Evolutionary conservation across 2,888 invertebrate species (phyloP).

Genomic region (Hofmannophila pseudospretella): DNA sequence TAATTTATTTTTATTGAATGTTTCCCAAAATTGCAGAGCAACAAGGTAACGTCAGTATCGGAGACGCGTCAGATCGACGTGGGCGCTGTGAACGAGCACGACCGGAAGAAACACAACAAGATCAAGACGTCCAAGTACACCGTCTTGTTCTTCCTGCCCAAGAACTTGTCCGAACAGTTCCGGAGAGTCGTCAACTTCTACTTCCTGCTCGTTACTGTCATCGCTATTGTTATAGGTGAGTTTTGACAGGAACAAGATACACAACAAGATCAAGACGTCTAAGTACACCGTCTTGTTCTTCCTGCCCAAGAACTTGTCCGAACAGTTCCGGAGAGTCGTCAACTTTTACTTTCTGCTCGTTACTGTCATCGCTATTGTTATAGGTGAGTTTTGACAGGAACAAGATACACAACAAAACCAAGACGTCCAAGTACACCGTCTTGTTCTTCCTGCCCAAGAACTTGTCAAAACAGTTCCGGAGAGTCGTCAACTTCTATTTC

Average conservation of each 20-base stretch:
- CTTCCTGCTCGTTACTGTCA: conserved; percentile 85
- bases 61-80: conserved; percentile 80
- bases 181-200: conserved; percentile 90
- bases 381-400: conserved; percentile 76
- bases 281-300: conserved; percentile 89
- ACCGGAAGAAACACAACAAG: conserved; percentile 68
- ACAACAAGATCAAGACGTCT: conserved; percentile 79
- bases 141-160: conserved; percentile 86
- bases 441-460: conserved; percentile 90
- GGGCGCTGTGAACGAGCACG: conserved; percentile 58
- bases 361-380: conserved; percentile 82
- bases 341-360: conserved; percentile 91
- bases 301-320: conserved; percentile 87
- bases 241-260: conserved; percentile 53
- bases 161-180: conserved; percentile 90
- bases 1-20: too few relatives aligned
- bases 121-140: conserved; percentile 86
- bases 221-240: conserved; percentile 82
- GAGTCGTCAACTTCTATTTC: conserved; percentile 92
- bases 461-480: conserved; percentile 88
- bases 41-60: conserved; percentile 74
- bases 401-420: conserved; percentile 76
- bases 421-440: conserved; percentile 85
- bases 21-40: too few relatives aligned
- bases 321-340: conserved; percentile 89